Evolutionary conservation across 1,140 invertebrate genomes (phyloP).

Genomic region (Drosophila malerkotliana): DNA sequence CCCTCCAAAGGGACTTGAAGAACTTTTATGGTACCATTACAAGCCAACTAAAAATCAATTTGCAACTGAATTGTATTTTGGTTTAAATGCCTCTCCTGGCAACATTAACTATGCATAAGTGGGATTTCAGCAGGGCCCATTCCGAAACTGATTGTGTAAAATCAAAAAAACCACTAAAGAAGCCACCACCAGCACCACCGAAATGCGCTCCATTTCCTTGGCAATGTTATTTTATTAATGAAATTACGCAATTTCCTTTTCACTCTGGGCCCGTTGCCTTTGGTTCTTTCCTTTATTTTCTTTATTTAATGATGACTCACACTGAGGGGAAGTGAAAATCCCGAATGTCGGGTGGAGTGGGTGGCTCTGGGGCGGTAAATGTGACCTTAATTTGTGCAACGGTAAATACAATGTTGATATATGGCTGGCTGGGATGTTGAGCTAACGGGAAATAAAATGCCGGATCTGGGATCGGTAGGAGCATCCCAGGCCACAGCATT

Average conservation of each 20-base stretch:
- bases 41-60: neutral
- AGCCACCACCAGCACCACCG: slow-evolving; percentile 20
- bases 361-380: slow-evolving; percentile 49
- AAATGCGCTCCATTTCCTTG: slow-evolving; percentile 30
- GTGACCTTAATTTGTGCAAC: slow-evolving; percentile 74
- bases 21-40: no score
- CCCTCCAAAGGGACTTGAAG: neutral
- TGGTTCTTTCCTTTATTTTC: slow-evolving; percentile 42
- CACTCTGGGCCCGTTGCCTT: slow-evolving; percentile 33
- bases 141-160: slow-evolving; percentile 34
- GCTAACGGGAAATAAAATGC: slow-evolving; percentile 9
- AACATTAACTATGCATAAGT: slow-evolving; percentile 34
- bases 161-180: slow-evolving; percentile 37
- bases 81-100: slow-evolving; percentile 3
- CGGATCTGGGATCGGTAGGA: slow-evolving; percentile 10
- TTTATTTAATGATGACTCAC: slow-evolving; percentile 68
- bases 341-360: neutral
- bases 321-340: neutral
- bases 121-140: slow-evolving; percentile 16
- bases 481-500: slow-evolving; percentile 47
- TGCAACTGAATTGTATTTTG: neutral
- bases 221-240: slow-evolving; percentile 71
- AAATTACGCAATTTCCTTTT: slow-evolving; percentile 70
- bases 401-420: slow-evolving; percentile 70
- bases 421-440: slow-evolving; percentile 26